These are phyloP conservation scores for Cephus spinipes DNA, from an alignment of 2,888 invertebrate species.

Conservation along the genomic window DNA sequence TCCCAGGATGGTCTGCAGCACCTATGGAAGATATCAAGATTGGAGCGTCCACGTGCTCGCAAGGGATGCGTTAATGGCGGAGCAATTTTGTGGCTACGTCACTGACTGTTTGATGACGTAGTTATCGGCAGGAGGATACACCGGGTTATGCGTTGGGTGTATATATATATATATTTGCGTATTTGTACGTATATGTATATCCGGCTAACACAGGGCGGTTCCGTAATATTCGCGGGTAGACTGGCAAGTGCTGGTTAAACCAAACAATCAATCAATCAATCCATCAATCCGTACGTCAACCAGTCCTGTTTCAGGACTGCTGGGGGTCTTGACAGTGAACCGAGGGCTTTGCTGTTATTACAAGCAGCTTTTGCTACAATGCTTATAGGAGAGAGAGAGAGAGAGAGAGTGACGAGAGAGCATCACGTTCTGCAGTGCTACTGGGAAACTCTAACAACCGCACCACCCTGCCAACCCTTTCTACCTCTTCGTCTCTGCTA, in stretches of 20 bases:
- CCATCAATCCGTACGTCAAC: constrained; percentile 17
- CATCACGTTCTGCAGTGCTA: neutral
- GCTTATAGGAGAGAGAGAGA: neutral
- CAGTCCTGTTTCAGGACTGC: constrained; percentile 6
- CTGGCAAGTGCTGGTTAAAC: constrained; percentile 5
- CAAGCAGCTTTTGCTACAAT: neutral
- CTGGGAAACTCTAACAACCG: constrained; percentile 7
- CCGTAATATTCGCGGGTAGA: neutral
- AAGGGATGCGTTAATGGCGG: constrained; percentile 16
- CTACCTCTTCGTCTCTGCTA: neutral
- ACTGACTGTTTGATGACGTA: constrained; percentile 22
- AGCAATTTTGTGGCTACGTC: constrained; percentile 23
- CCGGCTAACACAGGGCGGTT: constrained; percentile 1
- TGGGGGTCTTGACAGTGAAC: constrained; percentile 14
- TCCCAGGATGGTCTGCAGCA: no score
- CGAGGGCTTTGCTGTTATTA: constrained; percentile 24
- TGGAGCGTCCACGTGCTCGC: constrained; percentile 37
- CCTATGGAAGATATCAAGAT: neutral
- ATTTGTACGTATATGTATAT: constrained; percentile 4
- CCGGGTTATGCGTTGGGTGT: neutral
- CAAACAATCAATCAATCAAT: constrained; percentile 21
- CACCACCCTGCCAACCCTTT: neutral
- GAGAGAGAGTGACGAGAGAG: neutral
- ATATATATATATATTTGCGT: neutral
- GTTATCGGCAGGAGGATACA: constrained; percentile 10